A percentile compares a stretch with the other conserved stretches of the same genome.
Conservation (phyloP, 2,113 vertebrate species). For the Oceanodroma tethys region DNA sequence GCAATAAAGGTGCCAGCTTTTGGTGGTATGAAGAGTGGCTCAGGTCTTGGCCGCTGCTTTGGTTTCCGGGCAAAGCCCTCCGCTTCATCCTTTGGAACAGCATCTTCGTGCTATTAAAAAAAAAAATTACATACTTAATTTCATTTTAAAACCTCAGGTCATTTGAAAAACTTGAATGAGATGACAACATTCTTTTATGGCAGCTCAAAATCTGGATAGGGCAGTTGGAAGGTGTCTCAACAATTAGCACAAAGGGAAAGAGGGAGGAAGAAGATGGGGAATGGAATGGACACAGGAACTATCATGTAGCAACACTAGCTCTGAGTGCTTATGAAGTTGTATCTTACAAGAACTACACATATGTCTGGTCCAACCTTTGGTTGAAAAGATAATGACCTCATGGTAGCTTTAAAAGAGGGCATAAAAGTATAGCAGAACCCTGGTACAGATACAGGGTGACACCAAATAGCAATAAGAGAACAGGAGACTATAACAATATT, state of each 20-base stretch:
- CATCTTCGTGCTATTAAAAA: constrained; percentile 64
- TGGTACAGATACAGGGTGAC: not conserved
- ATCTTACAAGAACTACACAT: not conserved
- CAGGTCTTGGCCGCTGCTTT: constrained; percentile 90
- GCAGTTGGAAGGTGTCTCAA: not conserved
- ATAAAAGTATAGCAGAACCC: not conserved
- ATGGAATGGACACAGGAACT: not conserved
- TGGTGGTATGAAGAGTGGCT: constrained; percentile 97
- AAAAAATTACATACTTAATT: not conserved
- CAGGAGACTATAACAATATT: not conserved
- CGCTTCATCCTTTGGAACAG: constrained; percentile 77
- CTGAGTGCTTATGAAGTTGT: not conserved
- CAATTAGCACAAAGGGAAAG: not conserved
- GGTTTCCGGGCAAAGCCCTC: constrained; percentile 82
- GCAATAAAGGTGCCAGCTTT: constrained; percentile 90
- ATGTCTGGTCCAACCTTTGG: not conserved
- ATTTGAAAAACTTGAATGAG: not conserved
- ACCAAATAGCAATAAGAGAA: not conserved
- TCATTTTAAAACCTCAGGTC: not conserved
- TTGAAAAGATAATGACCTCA: not conserved
- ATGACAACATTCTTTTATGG: not conserved
- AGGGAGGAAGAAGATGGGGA: not conserved
- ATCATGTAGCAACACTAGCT: not conserved
- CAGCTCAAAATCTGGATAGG: not conserved
- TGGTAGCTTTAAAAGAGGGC: not conserved